Evolutionary conservation across 2,888 invertebrate genomes (phyloP), one percentile per base, ranked within the genome.

Genomic region (Ephialtes manifestator): DNA sequence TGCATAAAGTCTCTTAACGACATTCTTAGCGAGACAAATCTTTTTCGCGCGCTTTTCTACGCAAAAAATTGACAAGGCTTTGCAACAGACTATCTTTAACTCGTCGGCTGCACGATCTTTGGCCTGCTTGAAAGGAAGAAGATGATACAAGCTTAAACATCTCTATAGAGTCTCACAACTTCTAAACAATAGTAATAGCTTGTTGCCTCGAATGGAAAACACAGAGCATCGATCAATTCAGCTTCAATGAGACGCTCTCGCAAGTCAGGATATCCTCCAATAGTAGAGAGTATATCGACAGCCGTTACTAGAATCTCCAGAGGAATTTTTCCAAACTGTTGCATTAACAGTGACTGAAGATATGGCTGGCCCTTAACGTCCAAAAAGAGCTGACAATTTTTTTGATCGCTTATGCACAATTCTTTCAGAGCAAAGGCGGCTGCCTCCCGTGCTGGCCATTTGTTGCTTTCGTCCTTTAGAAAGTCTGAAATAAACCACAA

Each of bases 351-450:
- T 67, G 71, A 76, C 60, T 88, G 39, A 28, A 83, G 51, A 79
- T 39, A 83, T 83, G 90, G 89, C 65, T 89, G 88, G 43, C 90
- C 92, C 48, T 88, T 83, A 31, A 87, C 39, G 4, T 89, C 78
- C 3, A 90, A 70, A 24, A 91, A 88, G 20, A 87, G 81, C 13
- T 86, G 39, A 60, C 91, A 90, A 81, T 90, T 92, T 46, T 86
- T 86, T 4, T 35, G 53, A 67, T 90, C 86, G 20, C 83, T 86
- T 4, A 51, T 76, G 8, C 92, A 87, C 24, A 93, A 80, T 74
- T 90, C 89, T 15, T 88, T 90, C 1, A 93, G 72, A 0, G 92
- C 90, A 11, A 88, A 91, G 8, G 87, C 65, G 0, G 91, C 93
- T 0, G 90, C 78, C 10, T 90, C 85, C n/a, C 90, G 91, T 0